Evolutionary conservation across 2,888 invertebrate genomes (phyloP), one percentile per base, ranked within the genome.

Genomic region (Standfussiana lucernea): DNA sequence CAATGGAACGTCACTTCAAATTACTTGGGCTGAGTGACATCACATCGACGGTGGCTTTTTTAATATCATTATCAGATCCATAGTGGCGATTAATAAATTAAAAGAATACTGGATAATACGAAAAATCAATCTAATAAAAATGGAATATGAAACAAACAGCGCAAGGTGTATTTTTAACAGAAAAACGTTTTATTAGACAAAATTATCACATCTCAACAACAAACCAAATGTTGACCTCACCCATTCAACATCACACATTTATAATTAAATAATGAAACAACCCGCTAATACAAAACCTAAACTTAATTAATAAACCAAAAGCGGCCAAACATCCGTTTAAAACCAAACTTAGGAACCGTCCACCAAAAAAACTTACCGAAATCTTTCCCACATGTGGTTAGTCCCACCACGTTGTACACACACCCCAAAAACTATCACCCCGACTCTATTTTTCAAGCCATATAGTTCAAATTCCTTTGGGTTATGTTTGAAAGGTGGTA

Each of bases 251-350:
- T 91, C 84, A 88, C 91, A 90, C 89, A 75, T 86, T 84, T 78
- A 75, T 89, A 90, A 90, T 90, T 84, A 82, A 83, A 84, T 89
- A 89, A 90, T 90, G 83, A 81, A 84, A 85, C 79, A 84, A 86
- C 80, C 88, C 89, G 89, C 92, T 95, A 95, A 95, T 93, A 90
- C 89, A 90, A 93, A 94, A 94, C 90, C 90, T 93, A 91, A 93
- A 94, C 90, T 93, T 95, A 95, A 95, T 95, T 95, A 95, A 94
- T 94, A 93, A 88, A 90, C 92, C 89, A 89, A 93, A 92, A 91
- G 91, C 92, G 92, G 88, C 94, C 95, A 96, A 96, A 96, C 95
- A 96, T 96, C 95, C 95, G 95, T 89, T 92, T 90, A 86, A 91
- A 91, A 89, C 91, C 90, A 93, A 94, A 93, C 92, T 92, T 91